Evolutionary conservation across 2,888 invertebrate genomes (phyloP).

Genomic region (Drosophila koepferae): DNA sequence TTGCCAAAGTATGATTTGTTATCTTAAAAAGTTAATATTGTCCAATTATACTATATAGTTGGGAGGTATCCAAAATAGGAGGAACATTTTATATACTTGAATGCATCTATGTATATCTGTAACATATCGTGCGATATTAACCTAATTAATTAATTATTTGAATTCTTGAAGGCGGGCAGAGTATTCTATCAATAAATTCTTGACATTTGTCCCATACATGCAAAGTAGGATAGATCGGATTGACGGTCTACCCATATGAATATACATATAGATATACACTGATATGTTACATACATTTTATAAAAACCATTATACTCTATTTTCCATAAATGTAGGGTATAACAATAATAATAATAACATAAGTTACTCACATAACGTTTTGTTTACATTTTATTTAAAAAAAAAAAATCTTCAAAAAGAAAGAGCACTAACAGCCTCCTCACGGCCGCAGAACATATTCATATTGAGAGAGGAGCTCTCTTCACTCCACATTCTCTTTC

Average conservation of each 20-base stretch:
- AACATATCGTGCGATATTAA: no score
- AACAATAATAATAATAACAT: slow-evolving; percentile 39
- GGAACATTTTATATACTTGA: no score
- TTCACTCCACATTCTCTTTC: slow-evolving; percentile 7
- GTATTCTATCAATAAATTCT: no score
- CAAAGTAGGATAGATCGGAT: not conserved
- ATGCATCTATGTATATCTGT: no score
- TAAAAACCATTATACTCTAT: not conserved
- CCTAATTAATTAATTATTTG: no score
- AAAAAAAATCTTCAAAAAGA: slow-evolving; percentile 51
- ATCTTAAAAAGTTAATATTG: not conserved
- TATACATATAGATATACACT: not conserved
- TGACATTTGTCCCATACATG: no score
- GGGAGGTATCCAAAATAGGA: not conserved
- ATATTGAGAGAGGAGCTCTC: slow-evolving; percentile 17
- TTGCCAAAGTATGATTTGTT: not conserved
- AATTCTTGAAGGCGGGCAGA: no score
- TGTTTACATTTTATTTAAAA: slow-evolving; percentile 67
- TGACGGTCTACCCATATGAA: not conserved
- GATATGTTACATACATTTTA: not conserved
- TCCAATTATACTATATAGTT: not conserved
- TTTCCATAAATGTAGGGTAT: not conserved
- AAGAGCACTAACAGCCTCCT: slow-evolving; percentile 38
- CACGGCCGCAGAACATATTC: slow-evolving; percentile 26
- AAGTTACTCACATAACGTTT: slow-evolving; percentile 39